Conservation (phyloP, 1,140 invertebrate species). For the Rhopalosiphum padi region DNA sequence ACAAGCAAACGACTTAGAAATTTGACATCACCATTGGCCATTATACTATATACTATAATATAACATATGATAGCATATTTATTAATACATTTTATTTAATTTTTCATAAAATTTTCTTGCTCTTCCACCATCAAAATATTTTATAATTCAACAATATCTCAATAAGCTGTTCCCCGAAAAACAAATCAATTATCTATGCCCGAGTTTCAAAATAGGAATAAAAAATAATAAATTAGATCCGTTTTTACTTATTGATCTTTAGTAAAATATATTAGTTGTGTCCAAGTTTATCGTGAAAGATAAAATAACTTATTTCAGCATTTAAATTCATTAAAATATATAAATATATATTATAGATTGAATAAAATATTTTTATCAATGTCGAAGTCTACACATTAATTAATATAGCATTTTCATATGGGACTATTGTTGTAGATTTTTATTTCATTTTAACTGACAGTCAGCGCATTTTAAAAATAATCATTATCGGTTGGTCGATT, state of each 20-base stretch:
- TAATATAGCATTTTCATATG: background rate
- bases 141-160: background rate
- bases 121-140: background rate
- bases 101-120: background rate
- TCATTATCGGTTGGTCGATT: background rate
- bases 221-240: background rate
- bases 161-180: background rate
- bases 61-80: no score
- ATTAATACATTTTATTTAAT: background rate
- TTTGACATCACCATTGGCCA: accelerated
- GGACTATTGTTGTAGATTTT: background rate
- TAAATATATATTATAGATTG: no score
- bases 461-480: background rate
- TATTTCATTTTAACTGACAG: background rate
- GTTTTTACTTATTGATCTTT: background rate
- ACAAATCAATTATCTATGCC: background rate
- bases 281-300: no score
- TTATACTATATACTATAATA: no score
- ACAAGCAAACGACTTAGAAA: background rate
- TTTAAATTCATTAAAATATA: no score
- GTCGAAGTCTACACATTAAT: background rate
- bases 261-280: no score
- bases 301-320: no score
- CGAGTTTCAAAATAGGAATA: background rate
- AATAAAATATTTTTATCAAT: background rate